phyloP scores from a whole-genome alignment of 1,140 invertebrate genomes.

The Hetaerina americana region DNA sequence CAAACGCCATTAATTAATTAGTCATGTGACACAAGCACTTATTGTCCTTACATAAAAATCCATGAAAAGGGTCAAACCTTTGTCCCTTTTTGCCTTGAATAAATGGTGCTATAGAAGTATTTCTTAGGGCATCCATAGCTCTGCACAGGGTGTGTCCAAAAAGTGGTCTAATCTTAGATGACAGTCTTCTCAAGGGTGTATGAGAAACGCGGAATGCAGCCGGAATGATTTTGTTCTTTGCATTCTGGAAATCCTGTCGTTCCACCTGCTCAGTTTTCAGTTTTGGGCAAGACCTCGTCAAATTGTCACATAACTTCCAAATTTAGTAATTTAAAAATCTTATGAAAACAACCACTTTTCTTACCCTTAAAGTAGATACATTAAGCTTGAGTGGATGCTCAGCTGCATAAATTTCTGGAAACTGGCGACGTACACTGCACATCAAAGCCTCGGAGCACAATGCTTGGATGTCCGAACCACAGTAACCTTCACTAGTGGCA shows the following conservation, averaged over 20 bases:
- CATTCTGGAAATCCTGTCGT: neutral
- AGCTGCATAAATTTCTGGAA: constrained; percentile 30
- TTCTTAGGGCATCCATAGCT: constrained; percentile 23
- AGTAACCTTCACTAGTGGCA: constrained; percentile 32
- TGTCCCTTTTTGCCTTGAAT: too few relatives aligned
- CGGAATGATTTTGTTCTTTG: constrained; percentile 38
- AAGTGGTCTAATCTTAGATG: constrained; percentile 17
- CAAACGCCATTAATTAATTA: too few relatives aligned
- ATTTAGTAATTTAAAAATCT: neutral
- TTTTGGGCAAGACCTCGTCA: neutral
- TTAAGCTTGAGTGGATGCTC: constrained; percentile 27
- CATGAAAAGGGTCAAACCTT: too few relatives aligned
- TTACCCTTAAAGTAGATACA: constrained; percentile 26
- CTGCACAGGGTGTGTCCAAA: neutral
- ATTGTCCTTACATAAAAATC: too few relatives aligned
- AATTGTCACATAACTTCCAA: neutral
- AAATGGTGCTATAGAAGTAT: constrained; percentile 24
- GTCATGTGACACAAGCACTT: too few relatives aligned
- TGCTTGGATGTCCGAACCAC: constrained; percentile 35
- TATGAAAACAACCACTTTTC: neutral
- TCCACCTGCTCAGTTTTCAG: neutral
- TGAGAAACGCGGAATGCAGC: constrained; percentile 47
- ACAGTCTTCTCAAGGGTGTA: constrained; percentile 39
- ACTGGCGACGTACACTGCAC: constrained; percentile 28
- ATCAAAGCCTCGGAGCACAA: constrained; percentile 31